Conservation (phyloP, 2,888 invertebrate genomes). For the Mimachlamys varia region DNA sequence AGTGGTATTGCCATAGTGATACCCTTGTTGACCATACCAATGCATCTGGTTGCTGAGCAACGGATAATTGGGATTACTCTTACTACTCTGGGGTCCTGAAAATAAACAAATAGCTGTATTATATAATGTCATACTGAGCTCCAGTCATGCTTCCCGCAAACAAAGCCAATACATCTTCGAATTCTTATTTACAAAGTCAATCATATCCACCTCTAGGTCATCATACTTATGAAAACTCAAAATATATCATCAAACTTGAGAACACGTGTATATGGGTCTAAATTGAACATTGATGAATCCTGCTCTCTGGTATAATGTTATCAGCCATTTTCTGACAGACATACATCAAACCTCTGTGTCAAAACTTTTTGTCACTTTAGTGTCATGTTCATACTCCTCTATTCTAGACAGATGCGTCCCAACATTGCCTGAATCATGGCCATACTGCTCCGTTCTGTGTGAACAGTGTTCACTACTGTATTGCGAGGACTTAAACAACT, state of each 20-base stretch:
- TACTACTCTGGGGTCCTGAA: neutral
- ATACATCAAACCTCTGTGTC: too few relatives aligned
- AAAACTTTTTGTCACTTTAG: neutral
- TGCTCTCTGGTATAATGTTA: too few relatives aligned
- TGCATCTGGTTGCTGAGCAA: neutral
- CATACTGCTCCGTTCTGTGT: neutral
- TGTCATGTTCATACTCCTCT: neutral
- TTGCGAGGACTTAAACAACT: neutral
- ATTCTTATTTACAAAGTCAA: too few relatives aligned
- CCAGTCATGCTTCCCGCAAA: neutral
- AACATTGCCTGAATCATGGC: neutral
- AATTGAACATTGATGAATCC: neutral
- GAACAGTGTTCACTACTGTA: neutral
- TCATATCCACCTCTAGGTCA: too few relatives aligned
- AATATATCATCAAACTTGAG: neutral
- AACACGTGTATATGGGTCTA: neutral
- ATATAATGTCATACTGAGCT: neutral
- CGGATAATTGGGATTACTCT: neutral
- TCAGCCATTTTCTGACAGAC: neutral
- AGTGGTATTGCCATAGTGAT: neutral
- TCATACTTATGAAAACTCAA: too few relatives aligned
- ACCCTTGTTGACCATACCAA: neutral
- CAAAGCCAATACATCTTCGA: too few relatives aligned
- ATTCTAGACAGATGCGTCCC: neutral
- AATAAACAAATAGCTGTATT: conserved; percentile 15